Evolutionary conservation across 2,113 vertebrate species (phyloP), one percentile per base, ranked within the genome.

Genomic region (Amphiprion percula): DNA sequence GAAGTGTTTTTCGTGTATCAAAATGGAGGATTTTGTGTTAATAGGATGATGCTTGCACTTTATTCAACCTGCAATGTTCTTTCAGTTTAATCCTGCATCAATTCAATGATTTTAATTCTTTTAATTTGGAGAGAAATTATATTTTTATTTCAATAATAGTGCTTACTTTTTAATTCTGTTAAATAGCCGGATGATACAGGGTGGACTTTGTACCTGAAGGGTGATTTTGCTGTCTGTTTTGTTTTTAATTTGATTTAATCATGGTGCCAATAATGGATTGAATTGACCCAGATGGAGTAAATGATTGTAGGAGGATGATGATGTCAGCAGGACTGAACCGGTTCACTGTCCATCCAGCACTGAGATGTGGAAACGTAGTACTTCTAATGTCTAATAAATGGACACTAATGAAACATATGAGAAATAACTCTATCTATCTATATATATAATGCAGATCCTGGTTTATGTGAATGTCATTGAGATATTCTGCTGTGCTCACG

Each of bases 41-140:
- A 64, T 54, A 54, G 39, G 8, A 64, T 64, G n/a, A 81, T 19
- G 26, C 39, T 87, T 56, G 87, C 70, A 89, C 80, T 83, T 88
- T 82, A 72, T 67, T 26, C 14, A 15, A 55, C 46, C 47, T 44
- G 4, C 26, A 46, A 5, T 68, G 5, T 86, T 80, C 39, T 77
- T 74, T 88, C 33, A 59, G 10, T 30, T 30, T 28, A 62, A 74
- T 67, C 28, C 19, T 10, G 3, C 14, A 33, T 79, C 24, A 33
- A 26, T 28, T 28, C 0, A 4, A 10, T 65, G 11, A 53, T 77
- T 74, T 54, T 26, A 23, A 79, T 71, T 50, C 53, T 80, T 68
- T 85, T 72, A 37, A 16, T 44, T 71, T 61, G 1, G 4, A 0
- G 10, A 1, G 10, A 19, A 4, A 9, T 23, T 63, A 41, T 4